Conservation (phyloP, 1,140 invertebrate species). For the Drosophila elegans region DNA sequence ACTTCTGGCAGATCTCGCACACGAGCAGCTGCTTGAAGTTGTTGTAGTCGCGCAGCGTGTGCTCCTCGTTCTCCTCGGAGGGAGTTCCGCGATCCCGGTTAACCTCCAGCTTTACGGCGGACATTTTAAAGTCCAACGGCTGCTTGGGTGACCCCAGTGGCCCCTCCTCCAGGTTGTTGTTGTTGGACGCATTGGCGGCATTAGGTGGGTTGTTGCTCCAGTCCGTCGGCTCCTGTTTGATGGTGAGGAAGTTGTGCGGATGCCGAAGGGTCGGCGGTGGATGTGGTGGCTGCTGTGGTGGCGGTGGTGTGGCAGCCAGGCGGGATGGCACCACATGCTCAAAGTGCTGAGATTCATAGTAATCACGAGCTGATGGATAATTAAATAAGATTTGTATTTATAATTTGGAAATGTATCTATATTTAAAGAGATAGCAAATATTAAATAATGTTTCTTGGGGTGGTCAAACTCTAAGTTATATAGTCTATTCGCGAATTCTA, state of each 20-base stretch:
- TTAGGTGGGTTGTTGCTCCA: conserved; percentile 84
- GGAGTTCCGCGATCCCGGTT: conserved; percentile 41
- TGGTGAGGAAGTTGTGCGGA: conserved; percentile 85
- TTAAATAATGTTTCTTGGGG: too few relatives aligned
- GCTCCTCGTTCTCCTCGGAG: conserved; percentile 64
- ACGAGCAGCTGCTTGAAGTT: conserved; percentile 87
- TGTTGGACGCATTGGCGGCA: conserved; percentile 41
- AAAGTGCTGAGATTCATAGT: conserved; percentile 67
- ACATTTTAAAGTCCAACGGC: conserved; percentile 77
- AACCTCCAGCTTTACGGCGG: conserved; percentile 69
- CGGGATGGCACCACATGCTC: conserved; percentile 64
- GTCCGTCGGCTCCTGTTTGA: conserved; percentile 86
- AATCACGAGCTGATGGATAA: conserved; percentile 47
- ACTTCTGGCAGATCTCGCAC: conserved; percentile 93
- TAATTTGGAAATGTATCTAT: too few relatives aligned
- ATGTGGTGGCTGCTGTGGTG: conserved; percentile 45
- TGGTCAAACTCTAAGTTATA: too few relatives aligned
- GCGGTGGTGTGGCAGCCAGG: conserved; percentile 28
- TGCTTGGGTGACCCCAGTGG: conserved; percentile 66
- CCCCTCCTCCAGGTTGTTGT: conserved; percentile 57
- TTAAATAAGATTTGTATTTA: not conserved
- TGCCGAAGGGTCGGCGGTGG: conserved; percentile 57
- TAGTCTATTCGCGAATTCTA: too few relatives aligned
- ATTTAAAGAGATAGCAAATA: too few relatives aligned
- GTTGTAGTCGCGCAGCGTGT: conserved; percentile 72